phyloP scores from a whole-genome alignment of 2,888 invertebrate genomes.

The Eilema sororculum region DNA sequence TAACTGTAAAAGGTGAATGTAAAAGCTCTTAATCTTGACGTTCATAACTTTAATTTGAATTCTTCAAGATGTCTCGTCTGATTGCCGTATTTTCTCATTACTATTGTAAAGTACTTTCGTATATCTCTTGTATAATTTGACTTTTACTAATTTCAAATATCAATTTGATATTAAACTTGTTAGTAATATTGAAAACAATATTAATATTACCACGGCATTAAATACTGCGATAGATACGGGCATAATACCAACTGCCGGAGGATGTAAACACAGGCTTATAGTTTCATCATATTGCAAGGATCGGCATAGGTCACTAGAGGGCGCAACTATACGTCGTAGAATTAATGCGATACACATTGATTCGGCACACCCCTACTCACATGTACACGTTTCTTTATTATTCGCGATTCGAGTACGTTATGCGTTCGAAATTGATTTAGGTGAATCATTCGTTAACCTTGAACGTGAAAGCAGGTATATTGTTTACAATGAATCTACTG shows the following conservation, averaged over 20 bases:
- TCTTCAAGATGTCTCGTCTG: neutral
- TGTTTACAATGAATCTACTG: constrained; percentile 6
- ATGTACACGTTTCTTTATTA: constrained; percentile 45
- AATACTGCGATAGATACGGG: neutral
- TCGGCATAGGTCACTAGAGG: constrained; percentile 51
- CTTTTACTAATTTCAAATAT: neutral
- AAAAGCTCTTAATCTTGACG: neutral
- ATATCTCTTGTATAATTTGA: neutral
- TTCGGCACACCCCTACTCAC: constrained; percentile 46
- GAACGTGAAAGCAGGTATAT: constrained; percentile 18
- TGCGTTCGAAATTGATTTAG: constrained; percentile 32
- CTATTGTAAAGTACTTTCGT: neutral
- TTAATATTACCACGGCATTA: neutral
- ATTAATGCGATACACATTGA: constrained; percentile 56
- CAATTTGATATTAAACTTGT: neutral
- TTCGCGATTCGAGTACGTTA: constrained; percentile 32
- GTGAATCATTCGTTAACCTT: constrained; percentile 24
- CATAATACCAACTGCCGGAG: constrained; percentile 11
- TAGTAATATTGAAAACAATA: neutral
- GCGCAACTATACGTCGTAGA: constrained; percentile 42
- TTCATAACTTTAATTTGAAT: neutral
- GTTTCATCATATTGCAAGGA: constrained; percentile 40
- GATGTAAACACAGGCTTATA: constrained; percentile 22
- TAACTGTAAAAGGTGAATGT: neutral
- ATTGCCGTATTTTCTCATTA: neutral